A percentile compares a stretch with the other conserved stretches of the same genome.
Conservation (phyloP, 2,797 vertebrate species). For the Hoplostethus mediterraneus region DNA sequence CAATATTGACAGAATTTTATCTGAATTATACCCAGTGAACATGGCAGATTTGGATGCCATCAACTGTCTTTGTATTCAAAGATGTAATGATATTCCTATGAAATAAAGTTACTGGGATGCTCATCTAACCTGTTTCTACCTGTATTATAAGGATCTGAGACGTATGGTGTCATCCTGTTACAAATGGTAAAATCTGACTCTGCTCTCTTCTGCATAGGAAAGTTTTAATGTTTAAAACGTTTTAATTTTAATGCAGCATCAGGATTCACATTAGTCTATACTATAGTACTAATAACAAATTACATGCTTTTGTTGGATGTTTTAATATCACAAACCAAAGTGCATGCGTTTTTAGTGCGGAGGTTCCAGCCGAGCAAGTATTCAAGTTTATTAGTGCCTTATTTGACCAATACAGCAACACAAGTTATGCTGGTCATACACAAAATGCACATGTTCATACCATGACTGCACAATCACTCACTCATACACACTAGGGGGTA, state of each 20-base stretch:
- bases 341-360: conserved; percentile 10
- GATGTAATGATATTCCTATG: too few species aligned
- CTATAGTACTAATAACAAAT: neutral
- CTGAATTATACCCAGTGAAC: too few species aligned
- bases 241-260: neutral
- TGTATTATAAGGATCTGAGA: too few species aligned
- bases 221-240: neutral
- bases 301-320: neutral
- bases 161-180: too few species aligned
- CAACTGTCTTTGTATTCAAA: too few species aligned
- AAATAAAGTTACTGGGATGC: too few species aligned
- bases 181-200: too few species aligned
- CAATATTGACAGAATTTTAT: too few species aligned
- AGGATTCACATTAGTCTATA: too few species aligned
- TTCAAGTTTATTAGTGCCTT: neutral
- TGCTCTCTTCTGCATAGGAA: too few species aligned
- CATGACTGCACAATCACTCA: conserved; percentile 15
- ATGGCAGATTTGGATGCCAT: too few species aligned
- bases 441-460: neutral
- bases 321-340: neutral
- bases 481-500: conserved; percentile 60
- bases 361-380: neutral
- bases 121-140: too few species aligned
- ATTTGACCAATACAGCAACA: neutral
- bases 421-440: neutral